Conservation (phyloP, 2,797 vertebrate genomes). For the Coendou prehensilis region DNA sequence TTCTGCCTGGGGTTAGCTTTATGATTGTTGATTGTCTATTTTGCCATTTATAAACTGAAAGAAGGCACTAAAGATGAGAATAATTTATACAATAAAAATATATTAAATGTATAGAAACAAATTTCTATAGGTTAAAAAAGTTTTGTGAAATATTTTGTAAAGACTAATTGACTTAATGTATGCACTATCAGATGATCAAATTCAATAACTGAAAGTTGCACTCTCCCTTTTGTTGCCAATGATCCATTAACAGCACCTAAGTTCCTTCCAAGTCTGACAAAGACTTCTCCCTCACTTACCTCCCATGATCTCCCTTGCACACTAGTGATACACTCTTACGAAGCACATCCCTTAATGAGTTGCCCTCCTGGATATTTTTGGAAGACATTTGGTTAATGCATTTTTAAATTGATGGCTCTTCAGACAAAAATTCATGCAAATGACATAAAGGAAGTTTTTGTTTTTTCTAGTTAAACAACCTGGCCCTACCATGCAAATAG, state of each 20-base stretch:
- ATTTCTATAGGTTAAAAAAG: constrained; percentile 93
- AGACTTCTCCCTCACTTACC: constrained; percentile 58
- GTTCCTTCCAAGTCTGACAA: constrained; percentile 81
- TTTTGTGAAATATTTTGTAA: constrained; percentile 93
- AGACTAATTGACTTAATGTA: constrained; percentile 89
- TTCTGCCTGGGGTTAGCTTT: constrained; percentile 89
- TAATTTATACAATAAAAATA: constrained; percentile 93
- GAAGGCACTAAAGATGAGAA: constrained; percentile 94
- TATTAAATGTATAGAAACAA: constrained; percentile 95
- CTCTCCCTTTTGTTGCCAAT: constrained; percentile 85
- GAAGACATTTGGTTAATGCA: constrained; percentile 75
- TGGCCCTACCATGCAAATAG: constrained; percentile 70
- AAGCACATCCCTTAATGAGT: constrained; percentile 84
- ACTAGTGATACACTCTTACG: constrained; percentile 76
- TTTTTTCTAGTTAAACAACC: constrained; percentile 79
- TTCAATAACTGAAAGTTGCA: constrained; percentile 87
- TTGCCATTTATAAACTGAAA: constrained; percentile 94
- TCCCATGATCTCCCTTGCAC: constrained; percentile 46
- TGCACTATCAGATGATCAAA: constrained; percentile 88
- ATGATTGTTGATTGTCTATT: constrained; percentile 92
- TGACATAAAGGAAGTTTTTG: constrained; percentile 73
- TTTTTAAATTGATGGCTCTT: constrained; percentile 79
- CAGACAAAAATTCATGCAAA: constrained; percentile 79
- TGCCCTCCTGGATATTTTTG: constrained; percentile 81
- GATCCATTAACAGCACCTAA: constrained; percentile 82